Base-by-base conservation (phyloP, 2,888 invertebrate genomes). In the Agrotis clavis region DNA sequence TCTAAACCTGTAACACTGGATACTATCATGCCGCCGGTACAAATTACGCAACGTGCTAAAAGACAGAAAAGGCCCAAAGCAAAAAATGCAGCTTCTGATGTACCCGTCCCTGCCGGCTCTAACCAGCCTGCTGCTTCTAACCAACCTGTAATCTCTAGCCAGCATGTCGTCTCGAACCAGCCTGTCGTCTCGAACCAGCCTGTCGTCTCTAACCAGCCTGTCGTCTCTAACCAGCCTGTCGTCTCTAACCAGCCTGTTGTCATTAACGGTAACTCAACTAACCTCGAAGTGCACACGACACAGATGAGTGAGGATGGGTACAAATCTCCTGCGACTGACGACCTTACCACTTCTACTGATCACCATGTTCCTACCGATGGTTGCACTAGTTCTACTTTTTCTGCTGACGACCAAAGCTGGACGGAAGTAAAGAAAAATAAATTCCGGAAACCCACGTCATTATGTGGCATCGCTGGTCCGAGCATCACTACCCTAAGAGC, bases 401-500 rank as follows among this genome's bases (percentile, higher is more conserved):
- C 30, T 30, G 30, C 30, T 9, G 47, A 25, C 5, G 19, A 66
- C 11, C 65, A 35, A 57, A 19, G 35, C 57, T 67, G 57, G 66
- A 67, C 66, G 4, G 18, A 50, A 50, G 25, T 65, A 19, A 66
- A 14, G 35, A 9, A n/a, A 19, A 56, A 47, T 13, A 48, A 66
- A 30, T n/a, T 47, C 18, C 13, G 56, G 14, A 45, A 56, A 54
- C 45, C 47, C 11, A 7, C 7, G 13, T 65, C 48, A 19, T 19
- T 57, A 16, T 47, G 48, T 4, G 66, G 57, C 14, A 30, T 48
- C 30, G 65, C 56, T 48, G 65, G 66, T 14, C 57, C 57, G 16
- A n/a, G 47, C 16, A 56, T 56, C 18, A 65, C 47, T n/a, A 45
- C 47, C n/a, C n/a, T n/a, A n/a, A n/a, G n/a, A n/a, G n/a, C n/a